These are phyloP conservation scores for Sebastes variabilis DNA, from an alignment of 2,797 vertebrate genomes.

Conservation along the genomic window DNA sequence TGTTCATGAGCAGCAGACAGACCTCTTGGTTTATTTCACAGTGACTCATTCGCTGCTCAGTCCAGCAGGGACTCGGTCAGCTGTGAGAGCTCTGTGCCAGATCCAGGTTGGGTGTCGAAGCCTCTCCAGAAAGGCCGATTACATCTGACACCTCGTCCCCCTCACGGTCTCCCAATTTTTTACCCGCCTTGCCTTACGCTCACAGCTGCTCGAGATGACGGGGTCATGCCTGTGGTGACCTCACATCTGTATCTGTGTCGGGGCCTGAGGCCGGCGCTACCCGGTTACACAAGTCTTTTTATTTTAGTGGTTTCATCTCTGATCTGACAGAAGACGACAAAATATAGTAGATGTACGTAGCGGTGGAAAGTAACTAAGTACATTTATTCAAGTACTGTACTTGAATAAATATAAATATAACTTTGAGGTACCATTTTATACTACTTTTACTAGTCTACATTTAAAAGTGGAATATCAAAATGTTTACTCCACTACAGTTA, in stretches of 20 bases:
- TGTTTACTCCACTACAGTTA: too few species aligned
- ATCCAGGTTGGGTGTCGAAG: conserved; percentile 29
- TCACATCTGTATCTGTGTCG: conserved; percentile 28
- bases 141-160: conserved; percentile 50
- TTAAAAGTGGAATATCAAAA: too few species aligned
- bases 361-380: neutral
- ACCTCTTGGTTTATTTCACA: neutral
- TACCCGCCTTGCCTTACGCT: neutral
- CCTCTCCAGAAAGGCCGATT: conserved; percentile 34
- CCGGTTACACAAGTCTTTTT: conserved; percentile 9
- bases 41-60: conserved; percentile 13
- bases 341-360: neutral
- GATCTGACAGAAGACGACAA: conserved; percentile 9
- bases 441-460: neutral
- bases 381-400: neutral
- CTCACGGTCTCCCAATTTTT: conserved; percentile 18
- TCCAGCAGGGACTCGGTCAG: conserved; percentile 21
- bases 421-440: too few species aligned
- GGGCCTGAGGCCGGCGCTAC: neutral
- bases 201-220: conserved; percentile 35
- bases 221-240: conserved; percentile 9
- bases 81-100: conserved; percentile 8
- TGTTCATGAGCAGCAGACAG: conserved; percentile 20
- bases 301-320: neutral
- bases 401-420: too few species aligned